Base-by-base conservation (phyloP, 1,140 invertebrate species). In the Hestina assimilis region DNA sequence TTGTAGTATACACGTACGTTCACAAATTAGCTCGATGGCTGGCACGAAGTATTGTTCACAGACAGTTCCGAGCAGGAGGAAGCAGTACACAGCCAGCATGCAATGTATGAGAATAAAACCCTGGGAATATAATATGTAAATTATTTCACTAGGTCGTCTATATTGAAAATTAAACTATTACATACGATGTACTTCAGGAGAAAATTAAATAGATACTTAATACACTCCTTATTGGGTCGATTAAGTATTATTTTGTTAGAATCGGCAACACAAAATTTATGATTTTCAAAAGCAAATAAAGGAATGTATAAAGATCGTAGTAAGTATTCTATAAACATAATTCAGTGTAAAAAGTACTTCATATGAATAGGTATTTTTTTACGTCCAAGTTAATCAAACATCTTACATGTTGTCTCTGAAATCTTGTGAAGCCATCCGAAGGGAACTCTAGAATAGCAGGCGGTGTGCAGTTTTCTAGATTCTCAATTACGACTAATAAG, bases 21-120 rank as follows among this genome's bases (percentile, higher is more conserved):
- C 92, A 75, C 95, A 96, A 76, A 96, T 92, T 69, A 93, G 92
- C 83, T 96, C 95, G 68, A 97, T 94, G 11, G 94, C 93, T 46
- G 95, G 95, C 63, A 96, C 94, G 72, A 96, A 95, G 85, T 95
- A 97, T 72, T 95, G 93, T 82, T 96, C 95, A 78, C 95, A 96
- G 24, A 96, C 93, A 66, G 95, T 90, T 1, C 95, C 95, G 72
- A 97, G 89, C 11, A 94, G 89, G 41, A 95, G 90, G 75, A 95
- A 96, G 59, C 96, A 91, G 88, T 97, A 97, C 47, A 95, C 89
- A 1, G 94, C 93, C 7, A 94, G 75, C 21, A 95, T 63, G 58
- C 95, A 91, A 80, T 95, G 93, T 26, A 95, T 63, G n/a, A 92
- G 72, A 14, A 96, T 90, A 76, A 91, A 93, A 46, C 93, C 93